These are phyloP conservation scores for Polydrusus cervinus DNA, from an alignment of 2,888 invertebrate species.

Conservation along the genomic window DNA sequence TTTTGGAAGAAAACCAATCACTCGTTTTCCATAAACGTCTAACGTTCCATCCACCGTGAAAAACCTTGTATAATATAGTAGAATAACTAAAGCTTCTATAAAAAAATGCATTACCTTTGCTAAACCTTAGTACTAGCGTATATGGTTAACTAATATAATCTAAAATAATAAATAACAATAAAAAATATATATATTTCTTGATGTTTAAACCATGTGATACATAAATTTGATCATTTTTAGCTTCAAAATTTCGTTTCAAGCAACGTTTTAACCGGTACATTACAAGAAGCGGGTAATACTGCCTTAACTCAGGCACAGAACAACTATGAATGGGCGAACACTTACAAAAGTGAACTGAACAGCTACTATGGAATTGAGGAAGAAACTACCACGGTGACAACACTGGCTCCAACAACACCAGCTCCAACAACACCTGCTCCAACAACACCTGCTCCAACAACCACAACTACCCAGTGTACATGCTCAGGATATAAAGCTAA, in stretches of 20 bases:
- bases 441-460: not conserved
- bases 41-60: too few relatives aligned
- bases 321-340: conserved; percentile 40
- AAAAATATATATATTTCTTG: too few relatives aligned
- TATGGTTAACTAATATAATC: too few relatives aligned
- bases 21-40: too few relatives aligned
- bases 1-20: too few relatives aligned
- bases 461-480: not conserved
- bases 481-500: not conserved
- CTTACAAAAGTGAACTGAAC: conserved; percentile 27
- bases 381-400: conserved; percentile 16
- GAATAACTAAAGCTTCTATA: too few relatives aligned
- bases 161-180: too few relatives aligned
- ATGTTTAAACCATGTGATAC: too few relatives aligned
- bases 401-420: not conserved
- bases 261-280: conserved; percentile 22
- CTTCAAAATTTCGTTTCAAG: conserved; percentile 46
- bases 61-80: too few relatives aligned
- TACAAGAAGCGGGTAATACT: conserved; percentile 24
- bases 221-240: conserved; percentile 26
- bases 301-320: conserved; percentile 26
- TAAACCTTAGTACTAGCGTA: too few relatives aligned
- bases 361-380: conserved; percentile 31
- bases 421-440: too few relatives aligned
- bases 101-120: too few relatives aligned